Conservation (phyloP, 2,113 vertebrate genomes). For the Rhabdornis inornatus region DNA sequence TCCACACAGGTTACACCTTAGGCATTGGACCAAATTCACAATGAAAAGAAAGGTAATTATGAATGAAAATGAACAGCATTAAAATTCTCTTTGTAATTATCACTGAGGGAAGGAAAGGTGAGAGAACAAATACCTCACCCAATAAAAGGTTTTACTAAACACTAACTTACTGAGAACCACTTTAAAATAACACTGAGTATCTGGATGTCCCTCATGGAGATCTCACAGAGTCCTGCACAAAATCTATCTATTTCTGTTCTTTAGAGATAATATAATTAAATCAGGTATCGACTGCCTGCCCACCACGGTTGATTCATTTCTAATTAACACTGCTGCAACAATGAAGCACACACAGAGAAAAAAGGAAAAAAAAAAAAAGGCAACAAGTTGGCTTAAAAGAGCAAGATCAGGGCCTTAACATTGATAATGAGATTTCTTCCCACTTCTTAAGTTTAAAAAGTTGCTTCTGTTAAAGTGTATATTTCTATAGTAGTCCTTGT, state of each 20-base stretch:
- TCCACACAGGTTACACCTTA: neutral
- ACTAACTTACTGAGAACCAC: neutral
- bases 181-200: neutral
- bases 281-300: neutral
- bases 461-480: neutral
- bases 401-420: neutral
- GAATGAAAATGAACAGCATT: neutral
- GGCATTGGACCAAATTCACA: neutral
- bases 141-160: neutral
- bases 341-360: neutral
- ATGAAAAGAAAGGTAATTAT: neutral
- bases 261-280: constrained; percentile 51
- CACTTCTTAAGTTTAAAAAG: neutral
- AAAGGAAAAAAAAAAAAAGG: neutral
- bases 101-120: neutral
- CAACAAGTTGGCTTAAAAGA: neutral
- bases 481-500: neutral
- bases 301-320: constrained; percentile 9
- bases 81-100: neutral
- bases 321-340: constrained; percentile 42
- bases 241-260: neutral
- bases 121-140: neutral
- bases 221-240: neutral
- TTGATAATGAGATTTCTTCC: neutral
- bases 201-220: neutral